phyloP scores from a whole-genome alignment of 2,797 vertebrate species.

The Pteronotus mesoamericanus region DNA sequence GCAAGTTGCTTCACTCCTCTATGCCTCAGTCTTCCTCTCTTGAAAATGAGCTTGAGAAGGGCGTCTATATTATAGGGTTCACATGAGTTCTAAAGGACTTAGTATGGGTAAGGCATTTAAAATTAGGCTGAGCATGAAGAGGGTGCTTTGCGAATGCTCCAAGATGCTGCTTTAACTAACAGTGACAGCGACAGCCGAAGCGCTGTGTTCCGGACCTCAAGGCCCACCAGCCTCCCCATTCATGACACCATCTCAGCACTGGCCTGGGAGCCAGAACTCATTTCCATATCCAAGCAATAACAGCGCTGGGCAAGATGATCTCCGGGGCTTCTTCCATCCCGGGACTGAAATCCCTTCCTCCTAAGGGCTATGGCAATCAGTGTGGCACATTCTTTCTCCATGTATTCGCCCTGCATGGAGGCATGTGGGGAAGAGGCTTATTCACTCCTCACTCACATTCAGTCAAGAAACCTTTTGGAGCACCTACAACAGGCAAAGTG shows the following conservation, averaged over 20 bases:
- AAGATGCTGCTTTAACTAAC: neutral
- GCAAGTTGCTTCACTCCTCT: neutral
- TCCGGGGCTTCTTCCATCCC: neutral
- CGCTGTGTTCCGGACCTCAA: neutral
- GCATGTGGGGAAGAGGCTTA: neutral
- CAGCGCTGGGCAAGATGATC: neutral
- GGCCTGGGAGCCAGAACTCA: neutral
- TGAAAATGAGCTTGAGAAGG: neutral
- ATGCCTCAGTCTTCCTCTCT: neutral
- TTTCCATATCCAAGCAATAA: neutral
- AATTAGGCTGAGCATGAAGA: neutral
- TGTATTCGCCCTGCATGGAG: neutral
- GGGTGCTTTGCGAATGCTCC: neutral
- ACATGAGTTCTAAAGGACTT: neutral
- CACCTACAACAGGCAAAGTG: accelerated
- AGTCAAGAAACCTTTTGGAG: neutral
- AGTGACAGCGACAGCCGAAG: neutral
- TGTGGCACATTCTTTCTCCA: neutral
- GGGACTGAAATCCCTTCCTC: neutral
- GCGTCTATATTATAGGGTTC: neutral
- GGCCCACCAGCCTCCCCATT: no score
- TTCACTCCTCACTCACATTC: neutral
- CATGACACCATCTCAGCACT: neutral
- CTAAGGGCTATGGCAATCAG: neutral
- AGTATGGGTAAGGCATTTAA: neutral